phyloP scores from a whole-genome alignment of 2,113 vertebrate genomes.

The Pleuronectes platessa region DNA sequence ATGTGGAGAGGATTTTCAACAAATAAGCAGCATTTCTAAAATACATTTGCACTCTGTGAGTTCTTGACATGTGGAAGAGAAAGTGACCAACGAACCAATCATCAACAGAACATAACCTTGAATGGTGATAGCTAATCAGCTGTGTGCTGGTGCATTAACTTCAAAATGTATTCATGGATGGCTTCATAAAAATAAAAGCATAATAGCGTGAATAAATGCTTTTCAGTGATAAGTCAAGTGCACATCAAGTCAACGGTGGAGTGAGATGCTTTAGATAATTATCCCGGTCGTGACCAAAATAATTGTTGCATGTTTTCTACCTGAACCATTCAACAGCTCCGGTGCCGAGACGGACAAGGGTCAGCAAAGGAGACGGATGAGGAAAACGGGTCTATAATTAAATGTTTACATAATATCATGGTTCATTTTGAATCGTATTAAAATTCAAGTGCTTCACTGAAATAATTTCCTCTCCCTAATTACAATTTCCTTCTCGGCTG shows the following conservation, averaged over 20 bases:
- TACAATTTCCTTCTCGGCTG: slow-evolving; percentile 96
- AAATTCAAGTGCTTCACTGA: slow-evolving; percentile 94
- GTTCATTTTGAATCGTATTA: slow-evolving; percentile 89
- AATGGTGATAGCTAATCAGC: neutral
- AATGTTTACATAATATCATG: slow-evolving; percentile 93
- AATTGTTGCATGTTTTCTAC: slow-evolving; percentile 39
- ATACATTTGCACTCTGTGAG: neutral
- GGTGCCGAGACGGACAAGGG: slow-evolving; percentile 53
- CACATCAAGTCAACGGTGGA: slow-evolving; percentile 9
- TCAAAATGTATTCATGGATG: neutral
- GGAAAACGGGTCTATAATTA: slow-evolving; percentile 92
- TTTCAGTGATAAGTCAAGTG: slow-evolving; percentile 11
- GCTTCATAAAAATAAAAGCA: neutral
- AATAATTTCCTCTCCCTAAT: slow-evolving; percentile 99
- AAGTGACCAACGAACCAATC: neutral
- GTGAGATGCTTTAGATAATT: slow-evolving; percentile 11
- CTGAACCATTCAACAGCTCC: slow-evolving; percentile 48
- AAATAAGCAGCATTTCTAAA: no score
- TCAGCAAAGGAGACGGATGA: slow-evolving; percentile 68
- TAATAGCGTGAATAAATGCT: neutral
- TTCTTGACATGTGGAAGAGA: neutral
- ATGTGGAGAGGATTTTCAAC: no score
- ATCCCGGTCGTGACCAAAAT: slow-evolving; percentile 8
- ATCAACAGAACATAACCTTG: neutral
- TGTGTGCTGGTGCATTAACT: neutral